Base-by-base conservation (phyloP, 2,888 invertebrate genomes). In the Xylota segnis region DNA sequence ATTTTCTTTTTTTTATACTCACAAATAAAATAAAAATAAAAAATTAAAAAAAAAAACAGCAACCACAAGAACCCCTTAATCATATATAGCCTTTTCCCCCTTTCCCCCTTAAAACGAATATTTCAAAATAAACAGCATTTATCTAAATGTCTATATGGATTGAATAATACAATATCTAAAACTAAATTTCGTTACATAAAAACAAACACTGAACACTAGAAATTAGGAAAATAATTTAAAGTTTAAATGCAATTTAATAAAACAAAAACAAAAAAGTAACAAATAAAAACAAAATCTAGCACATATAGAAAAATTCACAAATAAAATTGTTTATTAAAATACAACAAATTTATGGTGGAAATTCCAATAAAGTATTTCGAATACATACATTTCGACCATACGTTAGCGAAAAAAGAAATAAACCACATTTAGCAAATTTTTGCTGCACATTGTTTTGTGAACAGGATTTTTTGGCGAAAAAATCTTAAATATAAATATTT, bases 141-240 rank as follows among this genome's bases (percentile, higher is more conserved):
- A 76, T 81, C 79, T 81, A 81, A 87, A 71, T 82, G 58, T 81
- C 76, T 74, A 87, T 70, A 83, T 71, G 52, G 86, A 88, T 87
- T 83, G 82, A 83, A 88, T 87, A 89, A 89, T 75, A 54, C 50
- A 18, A 63, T 58, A 75, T 54, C 5, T 52, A 61, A 65, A 70
- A 61, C 9, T 45, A 77, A 74, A 71, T 45, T 68, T 37, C 12
- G 75, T 50, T 18, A 56, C 14, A 56, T 32, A 63, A 76, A 66
- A 37, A 16, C 45, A 74, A 47, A 68, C 74, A 70, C 34, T 47
- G 70, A 84, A 68, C 61, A 56, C 63, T 75, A 86, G 86, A 43
- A 45, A 23, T 47, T 66, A 86, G 83, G 68, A 37, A 10, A 77
- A 54, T 75, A 61, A 59, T 56, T 74, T 71, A 65, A 71, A 45